Base-by-base conservation (phyloP, 1,140 invertebrate species). In the Antheraea pernyi region DNA sequence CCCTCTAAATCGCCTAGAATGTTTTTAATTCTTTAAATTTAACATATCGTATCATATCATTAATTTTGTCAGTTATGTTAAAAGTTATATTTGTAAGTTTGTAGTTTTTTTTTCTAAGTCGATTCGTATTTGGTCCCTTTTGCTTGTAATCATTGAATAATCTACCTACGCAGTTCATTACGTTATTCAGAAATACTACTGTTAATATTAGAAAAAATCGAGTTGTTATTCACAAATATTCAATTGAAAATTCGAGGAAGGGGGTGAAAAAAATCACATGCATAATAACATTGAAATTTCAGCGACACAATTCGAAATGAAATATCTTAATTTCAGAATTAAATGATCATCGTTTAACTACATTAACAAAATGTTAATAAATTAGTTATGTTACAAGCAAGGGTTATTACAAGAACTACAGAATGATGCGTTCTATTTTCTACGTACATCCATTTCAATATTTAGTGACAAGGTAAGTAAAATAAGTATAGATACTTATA, bases 301-400 rank as follows among this genome's bases (percentile, higher is more conserved):
- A 36, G 66, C 60, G 70, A 46, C 66, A 69, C 53, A 69, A 63
- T 72, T 48, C 69, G 72, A 77, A 69, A 69, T 63, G 60, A 63
- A 75, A 75, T 73, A 74, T 73, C 73, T 71, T 71, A 53, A 13
- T 16, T 53, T 16, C 46, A 61, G 60, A 61, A 61, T 61, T 61
- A 30, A 19, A 61, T 19, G 30, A 61, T 61, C 19, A 61, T 61
- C 4, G 22, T 61, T 61, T 61, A 75, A 77, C 73, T 72, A 82
- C 74, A 79, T 78, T 78, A 80, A 86, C 73, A 78, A 72, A 74
- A 79, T 84, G 84, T 90, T 91, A 91, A 89, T 89, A 77, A 67
- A 92, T 93, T 93, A 92, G 92, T 92, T 82, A 62, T 89, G 90
- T 92, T 93, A 93, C 91, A 93, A 93, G 92, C 92, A 88, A 89